phyloP scores from a whole-genome alignment of 2,113 vertebrate genomes.

The Oryzias woworae region DNA sequence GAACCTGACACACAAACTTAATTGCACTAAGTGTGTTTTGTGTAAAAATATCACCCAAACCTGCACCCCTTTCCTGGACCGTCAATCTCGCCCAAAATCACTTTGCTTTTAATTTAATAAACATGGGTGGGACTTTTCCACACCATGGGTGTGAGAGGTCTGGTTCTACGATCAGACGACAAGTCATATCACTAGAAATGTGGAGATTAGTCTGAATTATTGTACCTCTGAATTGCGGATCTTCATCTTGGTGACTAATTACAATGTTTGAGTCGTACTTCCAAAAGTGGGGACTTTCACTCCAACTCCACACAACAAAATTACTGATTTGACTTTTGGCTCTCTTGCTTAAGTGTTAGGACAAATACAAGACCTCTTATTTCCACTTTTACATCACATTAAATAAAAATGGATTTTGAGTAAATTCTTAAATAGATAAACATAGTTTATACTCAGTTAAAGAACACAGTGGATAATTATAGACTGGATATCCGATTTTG shows the following conservation, averaged over 20 bases:
- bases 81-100: constrained; percentile 74
- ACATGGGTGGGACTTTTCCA: constrained; percentile 64
- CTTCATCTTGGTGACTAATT: constrained; percentile 16
- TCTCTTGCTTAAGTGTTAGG: too few species aligned
- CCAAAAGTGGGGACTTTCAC: constrained; percentile 20
- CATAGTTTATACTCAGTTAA: neutral
- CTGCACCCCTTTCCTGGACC: constrained; percentile 76
- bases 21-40: constrained; percentile 82
- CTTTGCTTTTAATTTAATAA: constrained; percentile 78
- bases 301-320: constrained; percentile 1
- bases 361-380: too few species aligned
- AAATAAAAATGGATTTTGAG: too few species aligned
- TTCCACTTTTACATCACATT: too few species aligned
- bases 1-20: constrained; percentile 70
- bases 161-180: constrained; percentile 75
- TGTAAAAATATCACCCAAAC: constrained; percentile 81
- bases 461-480: constrained; percentile 9
- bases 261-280: constrained; percentile 25
- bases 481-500: constrained; percentile 13
- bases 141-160: constrained; percentile 66
- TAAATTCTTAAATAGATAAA: neutral
- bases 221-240: constrained; percentile 30
- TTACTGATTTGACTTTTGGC: too few species aligned
- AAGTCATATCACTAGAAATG: constrained; percentile 72
- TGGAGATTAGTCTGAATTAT: constrained; percentile 47